phyloP scores from a whole-genome alignment of 2,113 vertebrate genomes.

The Capreolus pygargus region DNA sequence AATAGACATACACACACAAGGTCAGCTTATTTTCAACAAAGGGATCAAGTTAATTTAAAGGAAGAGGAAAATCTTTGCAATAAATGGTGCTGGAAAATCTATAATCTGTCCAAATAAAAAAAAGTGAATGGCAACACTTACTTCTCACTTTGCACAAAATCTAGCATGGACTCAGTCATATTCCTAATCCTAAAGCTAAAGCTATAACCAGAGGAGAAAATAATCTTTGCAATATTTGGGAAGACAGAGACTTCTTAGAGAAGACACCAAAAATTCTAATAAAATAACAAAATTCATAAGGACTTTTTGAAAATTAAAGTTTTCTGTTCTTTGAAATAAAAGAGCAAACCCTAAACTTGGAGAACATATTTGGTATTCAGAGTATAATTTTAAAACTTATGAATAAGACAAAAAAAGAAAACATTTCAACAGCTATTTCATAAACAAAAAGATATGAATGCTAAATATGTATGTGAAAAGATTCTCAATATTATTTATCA shows the following conservation, averaged over 20 bases:
- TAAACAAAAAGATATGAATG: neutral
- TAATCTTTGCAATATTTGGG: neutral
- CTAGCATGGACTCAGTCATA: neutral
- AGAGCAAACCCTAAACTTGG: neutral
- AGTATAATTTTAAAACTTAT: neutral
- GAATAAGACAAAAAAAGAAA: neutral
- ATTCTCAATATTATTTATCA: neutral
- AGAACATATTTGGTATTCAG: neutral
- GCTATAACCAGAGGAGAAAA: neutral
- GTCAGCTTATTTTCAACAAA: neutral
- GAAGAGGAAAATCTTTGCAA: neutral
- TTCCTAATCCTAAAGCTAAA: neutral
- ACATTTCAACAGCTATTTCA: neutral
- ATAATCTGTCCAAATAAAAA: neutral
- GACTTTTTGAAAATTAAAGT: neutral
- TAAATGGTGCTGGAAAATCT: neutral
- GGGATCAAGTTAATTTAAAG: neutral
- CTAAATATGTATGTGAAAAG: neutral
- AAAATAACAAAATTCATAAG: neutral
- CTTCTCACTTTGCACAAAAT: neutral
- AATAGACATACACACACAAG: neutral
- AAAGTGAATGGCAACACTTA: neutral
- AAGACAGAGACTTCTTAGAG: neutral
- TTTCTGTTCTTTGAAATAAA: neutral
- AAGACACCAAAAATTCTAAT: neutral